Conservation (phyloP, 2,113 vertebrate species). For the Rhea pennata region DNA sequence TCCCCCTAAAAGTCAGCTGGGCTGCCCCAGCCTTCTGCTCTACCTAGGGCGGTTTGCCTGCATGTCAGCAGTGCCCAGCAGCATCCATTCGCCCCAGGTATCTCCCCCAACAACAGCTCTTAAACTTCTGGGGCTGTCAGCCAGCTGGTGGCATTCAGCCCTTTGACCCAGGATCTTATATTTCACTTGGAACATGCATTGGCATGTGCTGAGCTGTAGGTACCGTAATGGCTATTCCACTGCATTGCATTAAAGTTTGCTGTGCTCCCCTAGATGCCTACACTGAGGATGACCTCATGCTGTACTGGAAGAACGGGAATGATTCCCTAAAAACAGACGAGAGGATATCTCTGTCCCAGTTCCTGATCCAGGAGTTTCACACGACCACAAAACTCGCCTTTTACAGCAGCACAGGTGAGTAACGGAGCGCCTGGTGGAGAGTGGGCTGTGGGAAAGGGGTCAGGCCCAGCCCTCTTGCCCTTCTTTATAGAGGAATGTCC, state of each 20-base stretch:
- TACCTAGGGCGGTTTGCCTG: not conserved
- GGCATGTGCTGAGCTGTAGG: not conserved
- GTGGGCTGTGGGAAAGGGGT: not conserved
- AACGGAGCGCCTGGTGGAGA: not conserved
- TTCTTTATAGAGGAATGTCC: not conserved
- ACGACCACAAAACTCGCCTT: conserved; percentile 97
- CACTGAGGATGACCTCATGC: conserved; percentile 97
- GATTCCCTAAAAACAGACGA: conserved; percentile 97
- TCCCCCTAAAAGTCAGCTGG: not conserved
- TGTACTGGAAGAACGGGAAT: conserved; percentile 98
- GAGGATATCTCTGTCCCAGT: conserved; percentile 95
- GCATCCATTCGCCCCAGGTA: not conserved
- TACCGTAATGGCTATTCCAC: not conserved
- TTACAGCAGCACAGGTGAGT: conserved; percentile 96
- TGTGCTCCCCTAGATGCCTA: conserved; percentile 87
- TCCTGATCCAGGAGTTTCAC: conserved; percentile 98
- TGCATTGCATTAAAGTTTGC: not conserved
- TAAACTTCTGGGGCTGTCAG: accelerated
- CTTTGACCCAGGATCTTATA: not conserved
- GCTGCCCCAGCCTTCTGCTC: not conserved
- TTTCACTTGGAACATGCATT: not conserved
- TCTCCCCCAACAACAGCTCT: not conserved
- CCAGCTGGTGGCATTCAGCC: not conserved
- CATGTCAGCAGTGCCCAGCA: not conserved
- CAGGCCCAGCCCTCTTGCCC: not conserved